phyloP scores from a whole-genome alignment of 2,797 vertebrate genomes.

The Echiichthys vipera region DNA sequence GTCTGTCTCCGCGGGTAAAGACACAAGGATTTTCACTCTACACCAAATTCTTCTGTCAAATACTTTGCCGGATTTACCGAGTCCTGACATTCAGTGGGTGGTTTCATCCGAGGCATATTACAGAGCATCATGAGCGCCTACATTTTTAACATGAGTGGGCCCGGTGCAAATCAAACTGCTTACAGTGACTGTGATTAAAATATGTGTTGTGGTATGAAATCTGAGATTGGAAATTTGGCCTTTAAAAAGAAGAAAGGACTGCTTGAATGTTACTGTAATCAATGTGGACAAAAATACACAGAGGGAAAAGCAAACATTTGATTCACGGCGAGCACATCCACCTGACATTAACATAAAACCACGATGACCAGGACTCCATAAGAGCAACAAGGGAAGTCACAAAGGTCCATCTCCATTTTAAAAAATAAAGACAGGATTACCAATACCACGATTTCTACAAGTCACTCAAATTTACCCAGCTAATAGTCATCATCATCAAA shows the following conservation, averaged over 20 bases:
- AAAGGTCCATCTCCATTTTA: slow-evolving; percentile 42
- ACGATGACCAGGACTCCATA: slow-evolving; percentile 2
- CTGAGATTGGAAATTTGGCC: slow-evolving; percentile 19
- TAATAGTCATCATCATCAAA: neutral
- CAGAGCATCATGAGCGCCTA: slow-evolving; percentile 29
- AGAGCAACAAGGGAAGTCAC: slow-evolving; percentile 2
- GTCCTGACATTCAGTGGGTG: slow-evolving; percentile 50
- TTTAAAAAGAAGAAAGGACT: slow-evolving; percentile 31
- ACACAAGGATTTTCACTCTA: slow-evolving; percentile 18
- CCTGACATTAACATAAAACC: slow-evolving; percentile 55
- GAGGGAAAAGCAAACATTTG: slow-evolving; percentile 4
- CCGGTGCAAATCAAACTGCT: slow-evolving; percentile 18
- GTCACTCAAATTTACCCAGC: neutral
- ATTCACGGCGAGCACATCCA: slow-evolving; percentile 1
- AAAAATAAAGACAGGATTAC: slow-evolving; percentile 1
- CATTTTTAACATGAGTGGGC: slow-evolving; percentile 44
- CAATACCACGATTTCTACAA: neutral
- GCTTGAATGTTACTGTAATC: slow-evolving; percentile 34
- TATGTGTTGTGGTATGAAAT: neutral
- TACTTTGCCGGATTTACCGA: neutral
- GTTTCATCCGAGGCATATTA: slow-evolving; percentile 40
- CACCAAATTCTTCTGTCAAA: slow-evolving; percentile 36
- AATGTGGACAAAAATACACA: slow-evolving; percentile 21
- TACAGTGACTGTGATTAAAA: slow-evolving; percentile 1
- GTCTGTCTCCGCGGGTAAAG: slow-evolving; percentile 30